Conservation (phyloP, 35 echinoderm and acorn worm genomes). For the Patiria miniata region DNA sequence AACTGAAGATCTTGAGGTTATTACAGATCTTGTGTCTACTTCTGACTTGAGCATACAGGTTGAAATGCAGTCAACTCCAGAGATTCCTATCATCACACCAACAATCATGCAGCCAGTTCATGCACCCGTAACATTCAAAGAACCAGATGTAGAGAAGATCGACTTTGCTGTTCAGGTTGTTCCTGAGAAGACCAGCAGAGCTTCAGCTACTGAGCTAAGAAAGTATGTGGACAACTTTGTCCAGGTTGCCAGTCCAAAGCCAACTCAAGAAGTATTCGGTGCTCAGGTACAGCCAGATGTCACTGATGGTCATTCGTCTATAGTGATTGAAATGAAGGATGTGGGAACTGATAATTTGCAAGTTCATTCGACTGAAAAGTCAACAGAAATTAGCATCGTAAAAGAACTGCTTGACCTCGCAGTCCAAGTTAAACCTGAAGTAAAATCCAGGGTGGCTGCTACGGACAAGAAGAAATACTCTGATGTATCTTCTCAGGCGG, state of each 20-base stretch:
- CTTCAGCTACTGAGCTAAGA: neutral
- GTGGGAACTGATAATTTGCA: neutral
- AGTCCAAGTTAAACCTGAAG: neutral
- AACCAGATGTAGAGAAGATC: neutral
- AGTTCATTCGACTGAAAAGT: neutral
- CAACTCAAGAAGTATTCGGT: neutral
- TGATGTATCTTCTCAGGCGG: neutral
- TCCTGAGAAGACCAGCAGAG: neutral
- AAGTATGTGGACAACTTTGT: neutral
- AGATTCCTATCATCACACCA: neutral
- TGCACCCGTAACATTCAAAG: neutral
- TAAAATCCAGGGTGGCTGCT: neutral
- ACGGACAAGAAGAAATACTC: neutral
- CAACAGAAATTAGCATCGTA: neutral
- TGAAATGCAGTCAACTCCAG: neutral
- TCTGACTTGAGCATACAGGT: neutral
- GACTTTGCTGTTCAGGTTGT: neutral
- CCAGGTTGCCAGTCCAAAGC: neutral
- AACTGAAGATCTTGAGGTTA: too few relatives aligned
- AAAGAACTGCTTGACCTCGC: neutral
- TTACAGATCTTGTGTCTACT: neutral
- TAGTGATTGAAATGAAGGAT: neutral
- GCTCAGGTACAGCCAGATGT: conserved; percentile 11
- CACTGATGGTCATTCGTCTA: neutral
- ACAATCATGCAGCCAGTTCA: neutral